phyloP scores from a whole-genome alignment of 2,797 vertebrate genomes.

The Cheirogaleus major region DNA sequence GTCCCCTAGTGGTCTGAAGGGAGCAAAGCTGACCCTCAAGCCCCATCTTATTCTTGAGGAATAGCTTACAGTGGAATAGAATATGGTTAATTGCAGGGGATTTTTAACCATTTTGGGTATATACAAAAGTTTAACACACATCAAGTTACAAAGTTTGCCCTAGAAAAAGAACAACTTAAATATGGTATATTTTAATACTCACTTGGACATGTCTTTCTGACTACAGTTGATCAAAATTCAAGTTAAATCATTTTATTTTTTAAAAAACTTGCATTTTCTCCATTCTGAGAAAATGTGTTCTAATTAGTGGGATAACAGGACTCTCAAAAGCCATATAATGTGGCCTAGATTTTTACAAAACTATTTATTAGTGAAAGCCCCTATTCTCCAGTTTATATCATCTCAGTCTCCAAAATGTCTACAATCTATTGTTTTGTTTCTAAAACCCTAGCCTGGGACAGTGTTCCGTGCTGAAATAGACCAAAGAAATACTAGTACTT shows the following conservation, averaged over 20 bases:
- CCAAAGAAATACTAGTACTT: constrained; percentile 83
- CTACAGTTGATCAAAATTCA: constrained; percentile 15
- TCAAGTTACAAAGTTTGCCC: not conserved
- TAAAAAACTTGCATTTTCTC: not conserved
- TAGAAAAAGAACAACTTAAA: not conserved
- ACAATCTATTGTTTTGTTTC: constrained; percentile 66
- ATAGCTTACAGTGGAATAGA: not conserved
- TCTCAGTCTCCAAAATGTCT: constrained; percentile 56
- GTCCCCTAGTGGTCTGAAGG: not conserved
- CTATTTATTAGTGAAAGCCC: constrained; percentile 11
- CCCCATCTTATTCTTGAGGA: not conserved
- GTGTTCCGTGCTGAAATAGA: constrained; percentile 79
- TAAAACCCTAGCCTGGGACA: constrained; percentile 63
- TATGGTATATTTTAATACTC: not conserved
- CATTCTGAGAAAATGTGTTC: not conserved
- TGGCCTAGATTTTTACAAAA: constrained; percentile 31
- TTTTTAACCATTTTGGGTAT: not conserved
- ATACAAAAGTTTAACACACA: not conserved
- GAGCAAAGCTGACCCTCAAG: not conserved
- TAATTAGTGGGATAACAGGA: not conserved
- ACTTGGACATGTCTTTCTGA: not conserved
- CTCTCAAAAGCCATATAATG: accelerated
- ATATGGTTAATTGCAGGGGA: not conserved
- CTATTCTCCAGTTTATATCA: constrained; percentile 21
- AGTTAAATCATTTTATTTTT: not conserved